phyloP scores from a whole-genome alignment of 2,113 vertebrate genomes.

The Ammodytes dubius region DNA sequence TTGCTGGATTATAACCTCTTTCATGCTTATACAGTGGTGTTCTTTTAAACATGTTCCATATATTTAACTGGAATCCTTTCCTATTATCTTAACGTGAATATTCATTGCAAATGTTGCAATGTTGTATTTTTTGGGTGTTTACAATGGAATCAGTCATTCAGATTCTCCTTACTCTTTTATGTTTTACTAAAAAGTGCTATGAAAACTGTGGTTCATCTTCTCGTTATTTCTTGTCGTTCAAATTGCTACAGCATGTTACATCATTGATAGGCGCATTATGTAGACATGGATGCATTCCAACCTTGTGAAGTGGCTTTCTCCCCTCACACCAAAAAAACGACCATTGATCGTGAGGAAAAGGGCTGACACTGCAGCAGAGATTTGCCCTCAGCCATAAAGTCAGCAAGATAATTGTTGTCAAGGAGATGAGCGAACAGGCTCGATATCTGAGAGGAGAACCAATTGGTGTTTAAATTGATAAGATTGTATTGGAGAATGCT shows the following conservation, averaged over 20 bases:
- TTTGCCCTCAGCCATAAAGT: conserved; percentile 51
- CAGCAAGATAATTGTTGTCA: conserved; percentile 66
- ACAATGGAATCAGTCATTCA: conserved; percentile 20
- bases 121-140: not conserved
- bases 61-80: not conserved
- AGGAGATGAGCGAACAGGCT: conserved; percentile 49
- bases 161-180: not conserved
- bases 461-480: conserved; percentile 40
- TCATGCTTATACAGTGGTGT: conserved; percentile 17
- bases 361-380: conserved; percentile 58
- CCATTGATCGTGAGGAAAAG: conserved; percentile 46
- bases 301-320: conserved; percentile 25
- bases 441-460: conserved; percentile 55
- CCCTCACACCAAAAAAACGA: conserved; percentile 37
- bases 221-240: not conserved
- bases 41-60: conserved; percentile 11
- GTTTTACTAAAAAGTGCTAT: not conserved
- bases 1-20: conserved; percentile 23
- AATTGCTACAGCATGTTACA: not conserved
- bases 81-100: not conserved
- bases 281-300: conserved; percentile 40
- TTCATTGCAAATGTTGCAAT: not conserved
- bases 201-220: not conserved
- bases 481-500: conserved; percentile 32
- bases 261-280: conserved; percentile 2